Percentiles rank a stretch among this genome's conserved stretches.
Evolutionary conservation across 2,888 invertebrate genomes (phyloP).

Genomic region (Gastracanthus pulcherrimus): DNA sequence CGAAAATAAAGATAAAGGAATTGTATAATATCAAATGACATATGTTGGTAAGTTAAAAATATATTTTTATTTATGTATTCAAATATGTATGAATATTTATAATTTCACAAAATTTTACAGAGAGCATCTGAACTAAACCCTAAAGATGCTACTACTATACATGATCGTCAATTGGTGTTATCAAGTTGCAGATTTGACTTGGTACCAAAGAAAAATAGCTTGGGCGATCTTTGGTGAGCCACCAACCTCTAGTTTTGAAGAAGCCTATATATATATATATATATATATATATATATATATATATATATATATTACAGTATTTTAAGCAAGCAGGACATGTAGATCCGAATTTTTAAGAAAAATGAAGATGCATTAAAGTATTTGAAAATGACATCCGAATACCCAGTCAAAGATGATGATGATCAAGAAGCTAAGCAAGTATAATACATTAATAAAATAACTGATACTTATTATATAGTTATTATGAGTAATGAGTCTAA

Average conservation of each 20-base stretch:
- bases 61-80: background rate
- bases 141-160: constrained; percentile 89
- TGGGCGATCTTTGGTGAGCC: constrained; percentile 87
- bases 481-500: too few species aligned
- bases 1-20: constrained; percentile 86
- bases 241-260: constrained; percentile 88
- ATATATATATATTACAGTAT: too few species aligned
- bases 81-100: background rate
- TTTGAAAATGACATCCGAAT: constrained; percentile 82
- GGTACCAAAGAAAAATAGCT: constrained; percentile 90
- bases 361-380: constrained; percentile 84
- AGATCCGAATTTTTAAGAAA: constrained; percentile 86
- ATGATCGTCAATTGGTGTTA: constrained; percentile 93
- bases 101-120: constrained; percentile 75
- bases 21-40: constrained; percentile 87
- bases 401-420: constrained; percentile 83
- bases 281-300: too few species aligned
- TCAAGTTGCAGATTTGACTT: constrained; percentile 89
- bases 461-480: background rate
- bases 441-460: background rate
- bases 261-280: too few species aligned
- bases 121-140: constrained; percentile 89
- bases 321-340: constrained; percentile 88
- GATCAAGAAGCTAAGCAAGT: constrained; percentile 82
- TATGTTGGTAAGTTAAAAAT: constrained; percentile 81